Evolutionary conservation across 2,113 vertebrate species (phyloP).

Genomic region (Camelus dromedarius): DNA sequence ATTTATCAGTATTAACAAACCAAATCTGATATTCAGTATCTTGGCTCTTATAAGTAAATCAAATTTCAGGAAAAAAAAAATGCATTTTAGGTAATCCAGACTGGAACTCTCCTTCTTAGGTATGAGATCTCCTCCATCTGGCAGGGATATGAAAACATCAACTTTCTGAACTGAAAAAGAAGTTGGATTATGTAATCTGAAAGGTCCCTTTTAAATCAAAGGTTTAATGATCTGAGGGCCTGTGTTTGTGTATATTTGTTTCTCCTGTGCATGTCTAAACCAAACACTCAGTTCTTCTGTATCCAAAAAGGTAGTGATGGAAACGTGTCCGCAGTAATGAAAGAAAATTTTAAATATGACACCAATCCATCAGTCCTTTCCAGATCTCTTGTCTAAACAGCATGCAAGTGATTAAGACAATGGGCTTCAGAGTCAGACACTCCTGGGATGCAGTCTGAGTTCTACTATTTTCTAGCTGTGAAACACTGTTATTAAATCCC

Average conservation of each 20-base stretch:
- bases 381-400: not conserved
- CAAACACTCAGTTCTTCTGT: not conserved
- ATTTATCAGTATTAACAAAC: not conserved
- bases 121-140: not conserved
- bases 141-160: not conserved
- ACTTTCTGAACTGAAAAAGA: constrained; percentile 28
- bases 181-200: not conserved
- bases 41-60: constrained; percentile 35
- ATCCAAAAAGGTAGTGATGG: not conserved
- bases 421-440: not conserved
- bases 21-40: not conserved
- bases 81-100: not conserved
- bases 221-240: not conserved
- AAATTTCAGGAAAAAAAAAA: not conserved
- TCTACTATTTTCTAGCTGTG: constrained; percentile 8
- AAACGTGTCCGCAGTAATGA: not conserved
- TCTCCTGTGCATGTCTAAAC: not conserved
- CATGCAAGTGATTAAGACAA: constrained; percentile 22
- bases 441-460: not conserved
- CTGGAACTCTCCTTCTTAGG: not conserved
- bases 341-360: not conserved
- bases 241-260: not conserved
- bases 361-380: not conserved
- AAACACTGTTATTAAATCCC: not conserved
- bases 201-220: not conserved